These are phyloP conservation scores for Chymomyza caudatula DNA, from an alignment of 2,888 invertebrate genomes.

Conservation along the genomic window DNA sequence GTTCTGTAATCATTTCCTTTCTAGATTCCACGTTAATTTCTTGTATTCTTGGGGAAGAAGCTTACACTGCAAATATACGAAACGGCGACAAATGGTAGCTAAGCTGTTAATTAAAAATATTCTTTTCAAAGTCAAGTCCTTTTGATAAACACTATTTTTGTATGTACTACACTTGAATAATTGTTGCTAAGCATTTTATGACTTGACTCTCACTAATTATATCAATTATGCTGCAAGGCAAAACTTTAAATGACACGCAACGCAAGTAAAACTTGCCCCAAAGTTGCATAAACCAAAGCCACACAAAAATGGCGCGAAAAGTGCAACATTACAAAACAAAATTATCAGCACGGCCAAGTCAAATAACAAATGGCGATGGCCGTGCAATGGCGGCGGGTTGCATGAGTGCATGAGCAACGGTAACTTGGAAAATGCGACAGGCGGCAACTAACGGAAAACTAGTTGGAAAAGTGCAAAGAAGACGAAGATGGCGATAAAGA, in stretches of 20 bases:
- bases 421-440: background rate
- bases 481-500: background rate
- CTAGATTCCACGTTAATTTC: too few relatives aligned
- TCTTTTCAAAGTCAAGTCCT: too few relatives aligned
- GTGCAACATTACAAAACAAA: constrained; percentile 29
- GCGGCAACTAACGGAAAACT: background rate
- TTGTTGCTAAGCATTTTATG: background rate
- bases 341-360: constrained; percentile 24
- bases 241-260: constrained; percentile 20
- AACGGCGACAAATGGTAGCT: too few relatives aligned
- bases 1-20: too few relatives aligned
- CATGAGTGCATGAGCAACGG: background rate
- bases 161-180: too few relatives aligned
- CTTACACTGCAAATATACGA: too few relatives aligned
- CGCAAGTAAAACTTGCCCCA: constrained; percentile 19
- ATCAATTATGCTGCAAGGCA: constrained; percentile 28
- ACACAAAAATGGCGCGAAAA: constrained; percentile 19
- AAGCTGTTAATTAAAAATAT: too few relatives aligned
- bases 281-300: background rate
- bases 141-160: too few relatives aligned
- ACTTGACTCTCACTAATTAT: constrained; percentile 26
- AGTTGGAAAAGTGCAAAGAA: background rate
- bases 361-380: constrained; percentile 29
- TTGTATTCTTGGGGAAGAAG: too few relatives aligned
- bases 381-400: constrained; percentile 3